Evolutionary conservation across 2,113 vertebrate genomes (phyloP).

Genomic region (Siphamia tubifer): DNA sequence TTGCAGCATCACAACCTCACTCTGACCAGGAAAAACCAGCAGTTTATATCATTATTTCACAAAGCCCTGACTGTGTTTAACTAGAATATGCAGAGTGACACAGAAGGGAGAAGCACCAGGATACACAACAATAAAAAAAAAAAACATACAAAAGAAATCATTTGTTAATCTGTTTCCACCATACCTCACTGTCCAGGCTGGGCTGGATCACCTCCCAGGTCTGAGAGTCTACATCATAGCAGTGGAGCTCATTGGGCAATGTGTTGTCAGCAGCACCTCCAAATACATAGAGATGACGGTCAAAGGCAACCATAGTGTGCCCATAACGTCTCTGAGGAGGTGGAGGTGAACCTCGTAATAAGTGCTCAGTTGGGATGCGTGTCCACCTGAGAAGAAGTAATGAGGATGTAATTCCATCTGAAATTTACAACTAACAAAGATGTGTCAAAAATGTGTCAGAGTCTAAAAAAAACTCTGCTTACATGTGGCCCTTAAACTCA

Average conservation of each 20-base stretch:
- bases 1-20: no score
- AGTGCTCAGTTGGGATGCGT: constrained; percentile 95
- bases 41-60: no score
- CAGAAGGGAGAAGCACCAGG: no score
- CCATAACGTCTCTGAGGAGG: constrained; percentile 95
- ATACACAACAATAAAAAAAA: no score
- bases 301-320: constrained; percentile 98
- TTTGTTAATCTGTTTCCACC: neutral
- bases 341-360: constrained; percentile 92
- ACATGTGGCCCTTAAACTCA: constrained; percentile 97
- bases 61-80: no score
- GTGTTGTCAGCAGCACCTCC: constrained; percentile 98
- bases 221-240: constrained; percentile 97
- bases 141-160: neutral
- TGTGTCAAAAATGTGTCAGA: neutral
- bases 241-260: constrained; percentile 94
- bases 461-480: constrained; percentile 58
- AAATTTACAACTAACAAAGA: neutral
- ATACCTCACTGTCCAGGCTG: constrained; percentile 94
- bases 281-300: constrained; percentile 97
- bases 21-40: no score
- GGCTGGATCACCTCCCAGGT: constrained; percentile 97
- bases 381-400: constrained; percentile 85
- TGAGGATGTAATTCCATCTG: neutral
- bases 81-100: neutral